Evolutionary conservation across 1,140 invertebrate species (phyloP).

Genomic region (Penaeus chinensis): DNA sequence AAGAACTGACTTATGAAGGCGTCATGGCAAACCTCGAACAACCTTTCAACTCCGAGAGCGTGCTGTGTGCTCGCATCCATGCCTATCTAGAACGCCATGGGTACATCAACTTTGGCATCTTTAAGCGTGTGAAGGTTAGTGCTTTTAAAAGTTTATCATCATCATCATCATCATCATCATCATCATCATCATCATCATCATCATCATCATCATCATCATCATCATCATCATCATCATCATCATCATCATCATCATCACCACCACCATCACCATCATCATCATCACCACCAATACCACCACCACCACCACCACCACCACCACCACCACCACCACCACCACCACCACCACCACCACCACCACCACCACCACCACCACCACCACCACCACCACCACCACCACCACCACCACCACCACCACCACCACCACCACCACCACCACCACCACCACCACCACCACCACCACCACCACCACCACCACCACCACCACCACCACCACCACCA

Average conservation of each 20-base stretch:
- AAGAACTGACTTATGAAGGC: slow-evolving; percentile 87
- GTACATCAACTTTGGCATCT: slow-evolving; percentile 98
- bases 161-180: neutral
- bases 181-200: neutral
- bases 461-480: fast-evolving
- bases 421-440: neutral
- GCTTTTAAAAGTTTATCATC: neutral
- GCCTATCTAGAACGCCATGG: slow-evolving; percentile 95
- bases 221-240: too few species aligned
- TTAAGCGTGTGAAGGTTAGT: slow-evolving; percentile 82
- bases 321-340: too few species aligned
- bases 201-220: too few species aligned
- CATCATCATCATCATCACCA: too few species aligned
- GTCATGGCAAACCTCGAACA: slow-evolving; percentile 85
- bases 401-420: neutral
- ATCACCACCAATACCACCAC: neutral
- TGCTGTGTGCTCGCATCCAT: slow-evolving; percentile 86
- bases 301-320: neutral
- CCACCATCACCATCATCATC: too few species aligned
- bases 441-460: neutral
- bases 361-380: neutral
- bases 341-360: neutral
- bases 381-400: neutral
- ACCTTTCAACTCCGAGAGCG: slow-evolving; percentile 91
- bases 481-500: too few species aligned